These are phyloP conservation scores for Pterocles burchelli DNA, from an alignment of 2,113 vertebrate genomes.

Conservation along the genomic window DNA sequence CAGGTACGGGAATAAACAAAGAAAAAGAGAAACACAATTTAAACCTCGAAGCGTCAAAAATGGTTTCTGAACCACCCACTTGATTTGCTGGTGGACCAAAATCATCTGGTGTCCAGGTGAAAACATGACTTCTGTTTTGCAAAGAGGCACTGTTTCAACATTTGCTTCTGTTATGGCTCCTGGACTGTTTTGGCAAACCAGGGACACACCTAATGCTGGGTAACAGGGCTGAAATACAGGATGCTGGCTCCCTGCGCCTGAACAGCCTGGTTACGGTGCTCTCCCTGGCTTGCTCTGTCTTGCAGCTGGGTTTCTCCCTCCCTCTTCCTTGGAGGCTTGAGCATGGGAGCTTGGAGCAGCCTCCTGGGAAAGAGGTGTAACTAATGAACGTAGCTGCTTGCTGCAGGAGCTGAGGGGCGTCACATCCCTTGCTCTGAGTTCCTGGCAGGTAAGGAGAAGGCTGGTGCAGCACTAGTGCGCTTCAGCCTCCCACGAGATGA, in stretches of 20 bases:
- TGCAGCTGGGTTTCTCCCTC: neutral
- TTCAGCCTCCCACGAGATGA: neutral
- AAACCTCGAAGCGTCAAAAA: neutral
- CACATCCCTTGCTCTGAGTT: neutral
- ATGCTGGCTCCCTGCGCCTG: neutral
- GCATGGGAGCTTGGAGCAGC: neutral
- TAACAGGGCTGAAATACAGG: neutral
- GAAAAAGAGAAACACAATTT: neutral
- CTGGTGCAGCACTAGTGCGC: neutral
- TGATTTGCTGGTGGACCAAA: neutral
- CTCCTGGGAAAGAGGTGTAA: neutral
- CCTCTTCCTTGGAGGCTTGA: neutral
- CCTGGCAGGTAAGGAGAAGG: neutral
- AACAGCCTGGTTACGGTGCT: neutral
- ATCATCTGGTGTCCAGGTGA: neutral
- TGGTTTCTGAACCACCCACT: neutral
- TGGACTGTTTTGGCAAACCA: neutral
- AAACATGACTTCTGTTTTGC: neutral
- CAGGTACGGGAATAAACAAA: neutral
- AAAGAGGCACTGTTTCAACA: neutral
- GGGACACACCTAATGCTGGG: neutral
- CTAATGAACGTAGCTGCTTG: neutral
- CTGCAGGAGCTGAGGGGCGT: neutral
- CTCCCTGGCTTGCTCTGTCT: neutral
- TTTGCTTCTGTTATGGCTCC: neutral